A percentile compares a stretch with the other conserved stretches of the same genome.
These are phyloP conservation scores for Oceanodroma tethys DNA, from an alignment of 2,113 vertebrate genomes.

Conservation along the genomic window DNA sequence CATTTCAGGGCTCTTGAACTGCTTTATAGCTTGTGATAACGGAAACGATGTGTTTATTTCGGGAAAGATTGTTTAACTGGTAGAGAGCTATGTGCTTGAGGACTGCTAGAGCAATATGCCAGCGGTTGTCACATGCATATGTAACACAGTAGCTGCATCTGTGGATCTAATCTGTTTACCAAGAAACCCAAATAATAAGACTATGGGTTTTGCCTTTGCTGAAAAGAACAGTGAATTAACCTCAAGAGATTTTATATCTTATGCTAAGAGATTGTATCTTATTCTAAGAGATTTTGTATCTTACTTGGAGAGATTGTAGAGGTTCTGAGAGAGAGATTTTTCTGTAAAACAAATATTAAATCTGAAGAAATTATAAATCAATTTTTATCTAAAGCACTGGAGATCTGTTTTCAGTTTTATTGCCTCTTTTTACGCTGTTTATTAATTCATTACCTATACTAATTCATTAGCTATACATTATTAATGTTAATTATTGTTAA, in stretches of 20 bases:
- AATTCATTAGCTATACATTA: background rate
- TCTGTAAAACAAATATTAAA: background rate
- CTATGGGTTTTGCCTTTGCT: background rate
- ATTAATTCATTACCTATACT: background rate
- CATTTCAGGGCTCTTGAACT: conserved; percentile 48
- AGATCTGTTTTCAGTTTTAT: background rate
- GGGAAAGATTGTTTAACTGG: conserved; percentile 32
- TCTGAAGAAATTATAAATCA: background rate
- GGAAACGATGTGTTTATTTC: conserved; percentile 53
- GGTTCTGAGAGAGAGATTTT: background rate
- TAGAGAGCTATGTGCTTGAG: conserved; percentile 12
- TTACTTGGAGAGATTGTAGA: background rate
- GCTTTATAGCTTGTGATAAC: conserved; percentile 33
- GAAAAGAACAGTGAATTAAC: conserved; percentile 18
- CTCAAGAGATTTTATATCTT: background rate
- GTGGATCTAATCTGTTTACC: conserved; percentile 15
- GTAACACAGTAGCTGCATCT: background rate
- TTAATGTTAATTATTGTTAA: background rate
- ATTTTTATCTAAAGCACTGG: background rate
- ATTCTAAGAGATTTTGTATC: background rate
- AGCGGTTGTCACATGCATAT: background rate
- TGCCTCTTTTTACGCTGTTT: background rate
- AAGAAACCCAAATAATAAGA: background rate
- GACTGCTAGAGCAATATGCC: background rate
- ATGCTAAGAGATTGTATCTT: background rate